These are phyloP conservation scores for Chlamydotis undulata DNA, from an alignment of 2,113 vertebrate genomes.

Conservation along the genomic window DNA sequence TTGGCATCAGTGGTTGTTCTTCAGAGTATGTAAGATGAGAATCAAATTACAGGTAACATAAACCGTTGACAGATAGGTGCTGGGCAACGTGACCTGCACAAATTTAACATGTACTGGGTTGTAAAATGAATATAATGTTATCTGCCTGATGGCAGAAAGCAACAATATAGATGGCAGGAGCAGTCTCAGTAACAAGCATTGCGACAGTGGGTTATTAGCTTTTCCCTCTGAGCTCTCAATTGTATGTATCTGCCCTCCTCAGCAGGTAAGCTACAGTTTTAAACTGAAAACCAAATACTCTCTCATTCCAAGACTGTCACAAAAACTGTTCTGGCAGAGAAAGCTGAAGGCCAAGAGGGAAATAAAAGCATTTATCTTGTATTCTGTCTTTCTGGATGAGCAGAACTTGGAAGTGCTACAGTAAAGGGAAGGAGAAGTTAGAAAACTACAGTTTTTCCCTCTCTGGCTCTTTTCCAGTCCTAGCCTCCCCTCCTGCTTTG, in stretches of 20 bases:
- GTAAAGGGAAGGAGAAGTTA: neutral
- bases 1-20: neutral
- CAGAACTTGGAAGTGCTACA: neutral
- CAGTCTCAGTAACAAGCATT: neutral
- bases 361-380: neutral
- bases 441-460: neutral
- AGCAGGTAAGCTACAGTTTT: neutral
- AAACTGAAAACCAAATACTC: neutral
- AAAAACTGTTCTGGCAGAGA: neutral
- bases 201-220: neutral
- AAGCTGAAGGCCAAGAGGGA: neutral
- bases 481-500: neutral
- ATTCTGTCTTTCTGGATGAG: neutral
- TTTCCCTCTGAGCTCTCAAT: neutral
- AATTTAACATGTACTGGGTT: neutral
- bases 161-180: neutral
- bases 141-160: neutral
- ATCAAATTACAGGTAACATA: neutral
- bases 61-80: neutral
- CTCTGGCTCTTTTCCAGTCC: neutral
- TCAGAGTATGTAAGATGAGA: neutral
- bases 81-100: neutral
- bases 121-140: neutral
- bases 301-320: neutral
- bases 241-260: neutral